These are phyloP conservation scores for Colletes gigas DNA, from an alignment of 1,140 invertebrate species.

Conservation along the genomic window DNA sequence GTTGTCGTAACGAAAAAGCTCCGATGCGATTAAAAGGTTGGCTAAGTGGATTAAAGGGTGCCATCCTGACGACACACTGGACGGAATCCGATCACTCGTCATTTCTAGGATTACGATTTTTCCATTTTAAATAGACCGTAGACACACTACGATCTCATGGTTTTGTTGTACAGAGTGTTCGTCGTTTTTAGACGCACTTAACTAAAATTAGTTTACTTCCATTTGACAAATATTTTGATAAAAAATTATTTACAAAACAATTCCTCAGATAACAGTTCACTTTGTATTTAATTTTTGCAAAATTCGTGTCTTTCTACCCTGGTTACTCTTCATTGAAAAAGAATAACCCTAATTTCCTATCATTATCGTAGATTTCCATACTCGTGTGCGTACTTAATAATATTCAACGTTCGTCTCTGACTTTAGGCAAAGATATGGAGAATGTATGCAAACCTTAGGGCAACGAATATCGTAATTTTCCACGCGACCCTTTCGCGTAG, in stretches of 20 bases:
- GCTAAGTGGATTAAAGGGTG: constrained; percentile 28
- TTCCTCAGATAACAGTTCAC: background rate
- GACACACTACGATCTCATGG: too few species aligned
- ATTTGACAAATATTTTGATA: too few species aligned
- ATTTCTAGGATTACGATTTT: background rate
- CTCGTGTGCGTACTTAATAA: background rate
- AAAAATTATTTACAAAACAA: background rate
- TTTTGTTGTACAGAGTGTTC: too few species aligned
- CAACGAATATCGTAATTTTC: background rate
- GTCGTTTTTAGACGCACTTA: too few species aligned
- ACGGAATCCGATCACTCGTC: background rate
- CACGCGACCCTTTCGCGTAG: background rate
- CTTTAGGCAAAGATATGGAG: background rate
- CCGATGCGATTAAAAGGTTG: constrained; percentile 32
- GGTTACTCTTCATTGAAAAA: too few species aligned
- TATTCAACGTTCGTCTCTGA: background rate
- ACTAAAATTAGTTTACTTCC: too few species aligned
- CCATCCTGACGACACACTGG: background rate
- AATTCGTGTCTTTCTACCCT: too few species aligned
- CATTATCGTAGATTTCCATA: background rate
- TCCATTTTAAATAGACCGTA: too few species aligned
- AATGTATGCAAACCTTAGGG: background rate
- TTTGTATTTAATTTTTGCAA: too few species aligned
- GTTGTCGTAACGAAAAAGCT: constrained; percentile 37
- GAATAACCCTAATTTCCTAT: background rate